A percentile compares a stretch with the other conserved stretches of the same genome.
Evolutionary conservation across 2,113 vertebrate species (phyloP).

Genomic region (Gopherus evgoodei): DNA sequence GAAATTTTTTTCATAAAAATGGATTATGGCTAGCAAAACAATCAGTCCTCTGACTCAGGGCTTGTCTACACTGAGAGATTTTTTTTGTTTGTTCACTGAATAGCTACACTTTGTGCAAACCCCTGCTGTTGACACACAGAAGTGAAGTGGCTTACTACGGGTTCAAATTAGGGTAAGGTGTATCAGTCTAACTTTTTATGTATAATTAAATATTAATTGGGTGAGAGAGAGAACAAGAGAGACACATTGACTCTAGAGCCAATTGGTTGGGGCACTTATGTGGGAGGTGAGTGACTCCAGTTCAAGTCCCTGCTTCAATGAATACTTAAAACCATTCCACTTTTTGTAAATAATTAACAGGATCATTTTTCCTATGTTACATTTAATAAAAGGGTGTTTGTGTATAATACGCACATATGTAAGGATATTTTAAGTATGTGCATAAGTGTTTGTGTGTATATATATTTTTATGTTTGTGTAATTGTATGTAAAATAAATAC

Average conservation of each 20-base stretch:
- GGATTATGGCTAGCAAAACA: not conserved
- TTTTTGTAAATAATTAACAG: not conserved
- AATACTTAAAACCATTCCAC: not conserved
- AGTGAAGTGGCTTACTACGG: not conserved
- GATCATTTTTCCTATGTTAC: not conserved
- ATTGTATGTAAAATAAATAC: not conserved
- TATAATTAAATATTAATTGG: not conserved
- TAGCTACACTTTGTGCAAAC: not conserved
- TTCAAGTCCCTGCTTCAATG: not conserved
- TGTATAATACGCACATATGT: not conserved
- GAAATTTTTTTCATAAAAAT: not conserved
- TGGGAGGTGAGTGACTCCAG: not conserved
- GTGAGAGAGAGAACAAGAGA: not conserved
- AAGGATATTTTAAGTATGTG: too few relatives aligned
- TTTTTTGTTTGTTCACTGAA: not conserved
- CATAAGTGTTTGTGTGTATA: too few relatives aligned
- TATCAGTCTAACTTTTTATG: not conserved
- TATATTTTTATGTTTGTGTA: not conserved
- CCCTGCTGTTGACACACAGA: not conserved
- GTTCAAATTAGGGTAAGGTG: not conserved
- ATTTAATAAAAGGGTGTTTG: not conserved
- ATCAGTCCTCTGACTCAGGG: not conserved
- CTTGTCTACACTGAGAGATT: not conserved
- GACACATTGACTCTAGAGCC: not conserved
- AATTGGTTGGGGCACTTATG: not conserved